Conservation (phyloP, 1,140 invertebrate species). For the Platyura marginata region DNA sequence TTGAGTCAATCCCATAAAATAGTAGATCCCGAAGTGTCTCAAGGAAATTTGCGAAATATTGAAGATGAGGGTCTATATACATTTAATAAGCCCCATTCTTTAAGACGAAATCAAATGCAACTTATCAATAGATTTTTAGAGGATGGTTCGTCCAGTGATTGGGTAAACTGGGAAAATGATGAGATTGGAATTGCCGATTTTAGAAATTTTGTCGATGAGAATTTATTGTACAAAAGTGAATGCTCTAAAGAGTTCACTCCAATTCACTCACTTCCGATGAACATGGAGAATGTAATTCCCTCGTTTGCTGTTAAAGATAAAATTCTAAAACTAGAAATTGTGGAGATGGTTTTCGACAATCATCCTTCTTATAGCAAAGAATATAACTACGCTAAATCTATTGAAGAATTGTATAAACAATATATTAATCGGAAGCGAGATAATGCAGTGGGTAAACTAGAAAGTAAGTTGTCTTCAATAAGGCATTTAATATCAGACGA, state of each 20-base stretch:
- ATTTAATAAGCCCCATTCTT: constrained; percentile 11
- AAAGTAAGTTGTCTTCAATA: constrained; percentile 18
- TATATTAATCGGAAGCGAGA: constrained; percentile 14
- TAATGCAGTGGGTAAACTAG: constrained; percentile 13
- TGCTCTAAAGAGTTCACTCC: constrained; percentile 11
- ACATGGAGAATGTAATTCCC: constrained; percentile 1
- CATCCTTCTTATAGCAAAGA: constrained; percentile 25
- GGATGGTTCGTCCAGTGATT: constrained; percentile 7
- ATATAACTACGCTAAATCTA: constrained; percentile 19
- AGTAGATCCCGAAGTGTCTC: not conserved
- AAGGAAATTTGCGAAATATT: too few relatives aligned
- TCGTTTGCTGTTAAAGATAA: constrained; percentile 10
- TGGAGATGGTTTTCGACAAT: constrained; percentile 20
- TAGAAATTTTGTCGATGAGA: constrained; percentile 7
- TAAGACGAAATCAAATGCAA: not conserved
- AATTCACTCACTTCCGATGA: constrained; percentile 9
- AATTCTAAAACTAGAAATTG: constrained; percentile 19
- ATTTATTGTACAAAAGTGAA: constrained; percentile 10
- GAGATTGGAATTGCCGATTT: not conserved
- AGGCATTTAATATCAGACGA: constrained; percentile 9
- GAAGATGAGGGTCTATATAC: constrained; percentile 1
- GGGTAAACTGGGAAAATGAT: not conserved
- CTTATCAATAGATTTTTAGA: constrained; percentile 12
- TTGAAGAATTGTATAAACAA: constrained; percentile 18
- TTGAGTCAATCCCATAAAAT: constrained; percentile 5